Percentiles rank a stretch among this genome's conserved stretches.
phyloP scores from a whole-genome alignment of 2,113 vertebrate genomes.

The Amphilophus citrinellus region DNA sequence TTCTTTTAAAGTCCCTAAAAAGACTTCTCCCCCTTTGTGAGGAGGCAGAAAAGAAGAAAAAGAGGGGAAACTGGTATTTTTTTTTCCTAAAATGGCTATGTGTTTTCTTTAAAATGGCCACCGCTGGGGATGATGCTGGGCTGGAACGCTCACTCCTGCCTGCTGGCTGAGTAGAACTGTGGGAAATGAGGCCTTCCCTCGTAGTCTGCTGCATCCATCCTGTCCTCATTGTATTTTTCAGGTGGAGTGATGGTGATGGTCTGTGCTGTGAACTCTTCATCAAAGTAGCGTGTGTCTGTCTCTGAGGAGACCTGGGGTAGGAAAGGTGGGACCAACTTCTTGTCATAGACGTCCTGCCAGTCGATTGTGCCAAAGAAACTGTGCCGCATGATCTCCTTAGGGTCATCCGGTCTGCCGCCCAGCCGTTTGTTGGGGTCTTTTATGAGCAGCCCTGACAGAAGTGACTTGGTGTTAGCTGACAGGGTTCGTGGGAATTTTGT shows the following conservation, averaged over 20 bases:
- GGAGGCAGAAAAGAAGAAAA: conserved; percentile 72
- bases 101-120: conserved; percentile 81
- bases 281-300: conserved; percentile 85
- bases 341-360: conserved; percentile 98
- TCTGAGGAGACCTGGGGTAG: conserved; percentile 82
- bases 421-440: conserved; percentile 86
- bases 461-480: conserved; percentile 82
- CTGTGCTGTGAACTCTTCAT: conserved; percentile 86
- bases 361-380: conserved; percentile 93
- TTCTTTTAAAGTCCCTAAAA: conserved; percentile 80
- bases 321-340: conserved; percentile 88
- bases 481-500: conserved; percentile 84
- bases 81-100: conserved; percentile 83
- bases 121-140: conserved; percentile 53
- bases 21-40: conserved; percentile 71
- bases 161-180: conserved; percentile 97
- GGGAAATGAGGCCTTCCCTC: conserved; percentile 96
- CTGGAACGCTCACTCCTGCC: conserved; percentile 86
- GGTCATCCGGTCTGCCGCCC: conserved; percentile 94
- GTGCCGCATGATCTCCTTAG: conserved; percentile 97
- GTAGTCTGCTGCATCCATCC: conserved; percentile 93
- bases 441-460: conserved; percentile 83
- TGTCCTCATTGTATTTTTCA: conserved; percentile 90
- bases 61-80: conserved; percentile 80
- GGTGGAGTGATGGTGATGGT: conserved; percentile 86